Base-by-base conservation (phyloP, 2,113 vertebrate species). In the Mesitornis unicolor region DNA sequence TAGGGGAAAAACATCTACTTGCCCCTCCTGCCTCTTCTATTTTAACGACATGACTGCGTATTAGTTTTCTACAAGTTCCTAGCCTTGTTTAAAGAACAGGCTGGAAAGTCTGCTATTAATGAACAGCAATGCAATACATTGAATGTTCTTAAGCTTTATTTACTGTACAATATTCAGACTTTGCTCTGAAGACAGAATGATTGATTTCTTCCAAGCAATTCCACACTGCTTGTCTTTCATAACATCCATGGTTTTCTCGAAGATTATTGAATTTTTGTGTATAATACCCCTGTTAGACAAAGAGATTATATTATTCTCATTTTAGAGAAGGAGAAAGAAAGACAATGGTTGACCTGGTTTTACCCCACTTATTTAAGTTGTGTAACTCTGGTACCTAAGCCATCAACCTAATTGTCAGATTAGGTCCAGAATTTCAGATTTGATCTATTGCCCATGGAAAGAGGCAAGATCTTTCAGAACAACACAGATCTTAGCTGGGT, bases 121-220 rank as follows among this genome's bases (percentile, higher is more conserved):
- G 42, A 90, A 74, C 59, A 77, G 15, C 38, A 73, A 90, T 33
- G 40, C 29, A 59, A 73, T 74, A 35, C 25, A 54, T 86, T 77
- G 53, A 18, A 3, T 61, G 42, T 79, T 68, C 42, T 87, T 17
- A 38, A 65, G 38, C 13, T 84, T 90, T 90, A 48, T 88, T 93
- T 89, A 94, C 54, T 48, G 36, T 77, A 76, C 15, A 47, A 24
- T 71, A 84, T 67, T 86, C 82, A 63, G 76, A 75, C 28, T 85
- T 89, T 38, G 7, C 25, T 87, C 59, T 35, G 10, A 88, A 81
- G 59, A 86, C n/a, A 86, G 68, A 84, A 76, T 65, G 79, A 84
- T 90, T 91, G 92, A 95, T 96, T 94, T 86, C 56, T 65, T 84
- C 38, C n/a, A 63, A 77, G 67, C 14, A 47, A 86, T 88, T 95